Percentiles rank a stretch among this genome's conserved stretches.
These are phyloP conservation scores for Fissipunctia ypsillon DNA, from an alignment of 2,888 invertebrate species.

Conservation along the genomic window DNA sequence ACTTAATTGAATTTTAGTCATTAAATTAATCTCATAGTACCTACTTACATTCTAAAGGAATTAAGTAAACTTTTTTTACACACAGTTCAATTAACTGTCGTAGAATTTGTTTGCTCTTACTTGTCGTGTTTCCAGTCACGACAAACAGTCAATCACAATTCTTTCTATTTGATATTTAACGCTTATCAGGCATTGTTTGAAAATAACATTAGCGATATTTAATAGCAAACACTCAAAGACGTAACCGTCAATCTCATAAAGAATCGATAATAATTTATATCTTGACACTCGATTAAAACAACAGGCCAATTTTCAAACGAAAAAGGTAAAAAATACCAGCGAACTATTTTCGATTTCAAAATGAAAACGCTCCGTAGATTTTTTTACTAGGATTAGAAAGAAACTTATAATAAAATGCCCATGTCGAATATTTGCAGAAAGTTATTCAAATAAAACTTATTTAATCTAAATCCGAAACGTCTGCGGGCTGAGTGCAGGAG, in stretches of 20 bases:
- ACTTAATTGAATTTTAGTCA: constrained; percentile 31
- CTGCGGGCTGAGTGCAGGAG: constrained; percentile 74
- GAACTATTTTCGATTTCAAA: constrained; percentile 55
- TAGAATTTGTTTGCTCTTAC: constrained; percentile 15
- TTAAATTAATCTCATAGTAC: constrained; percentile 27
- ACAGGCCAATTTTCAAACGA: constrained; percentile 31
- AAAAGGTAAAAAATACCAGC: constrained; percentile 41
- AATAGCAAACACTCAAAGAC: constrained; percentile 22
- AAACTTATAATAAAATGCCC: constrained; percentile 61
- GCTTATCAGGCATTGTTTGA: constrained; percentile 21
- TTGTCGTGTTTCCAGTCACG: constrained; percentile 11
- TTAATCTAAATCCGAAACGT: constrained; percentile 73
- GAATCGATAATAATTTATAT: constrained; percentile 42
- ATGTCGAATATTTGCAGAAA: constrained; percentile 63
- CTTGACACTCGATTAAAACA: constrained; percentile 46
- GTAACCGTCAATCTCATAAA: constrained; percentile 22
- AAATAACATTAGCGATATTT: constrained; percentile 25
- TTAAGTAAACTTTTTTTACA: constrained; percentile 9
- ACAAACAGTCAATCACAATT: constrained; percentile 15
- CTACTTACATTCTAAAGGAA: constrained; percentile 14
- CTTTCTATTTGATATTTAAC: constrained; percentile 18
- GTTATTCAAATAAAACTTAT: constrained; percentile 72
- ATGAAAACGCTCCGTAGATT: constrained; percentile 45
- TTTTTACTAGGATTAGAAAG: constrained; percentile 36
- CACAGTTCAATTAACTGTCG: constrained; percentile 18